phyloP scores from a whole-genome alignment of 1,140 invertebrate species.

The Planococcus citri region DNA sequence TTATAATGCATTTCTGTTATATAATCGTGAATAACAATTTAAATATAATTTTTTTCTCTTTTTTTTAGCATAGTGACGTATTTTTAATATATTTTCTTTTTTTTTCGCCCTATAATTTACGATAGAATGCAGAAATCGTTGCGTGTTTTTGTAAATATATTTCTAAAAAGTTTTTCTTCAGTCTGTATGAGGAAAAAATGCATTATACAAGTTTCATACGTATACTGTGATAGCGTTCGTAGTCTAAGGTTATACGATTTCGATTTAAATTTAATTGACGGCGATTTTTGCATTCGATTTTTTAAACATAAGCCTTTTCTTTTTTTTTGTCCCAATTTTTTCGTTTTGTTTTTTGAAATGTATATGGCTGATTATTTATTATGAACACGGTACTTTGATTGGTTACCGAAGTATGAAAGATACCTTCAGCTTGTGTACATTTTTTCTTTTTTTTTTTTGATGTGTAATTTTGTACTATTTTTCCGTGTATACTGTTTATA shows the following conservation, averaged over 20 bases:
- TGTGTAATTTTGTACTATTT: not conserved
- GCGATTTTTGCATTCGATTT: slow-evolving; percentile 1
- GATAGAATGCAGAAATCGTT: not conserved
- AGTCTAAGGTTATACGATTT: not conserved
- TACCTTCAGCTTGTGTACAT: no score
- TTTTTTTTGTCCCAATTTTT: no score
- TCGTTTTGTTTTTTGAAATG: no score
- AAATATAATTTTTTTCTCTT: not conserved
- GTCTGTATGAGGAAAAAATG: not conserved
- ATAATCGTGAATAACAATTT: not conserved
- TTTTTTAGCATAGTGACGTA: not conserved
- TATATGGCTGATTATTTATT: no score
- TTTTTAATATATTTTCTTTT: not conserved
- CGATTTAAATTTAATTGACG: not conserved
- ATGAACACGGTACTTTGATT: no score
- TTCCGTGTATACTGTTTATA: not conserved
- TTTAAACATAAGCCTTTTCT: not conserved
- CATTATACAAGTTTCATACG: not conserved
- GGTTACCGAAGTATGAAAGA: no score
- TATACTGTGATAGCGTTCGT: slow-evolving; percentile 4
- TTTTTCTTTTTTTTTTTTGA: no score
- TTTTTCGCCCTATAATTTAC: not conserved
- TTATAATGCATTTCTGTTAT: not conserved
- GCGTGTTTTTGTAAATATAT: not conserved
- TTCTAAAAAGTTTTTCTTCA: no score